Conservation (phyloP, 2,113 vertebrate species). For the Carassius carassius region DNA sequence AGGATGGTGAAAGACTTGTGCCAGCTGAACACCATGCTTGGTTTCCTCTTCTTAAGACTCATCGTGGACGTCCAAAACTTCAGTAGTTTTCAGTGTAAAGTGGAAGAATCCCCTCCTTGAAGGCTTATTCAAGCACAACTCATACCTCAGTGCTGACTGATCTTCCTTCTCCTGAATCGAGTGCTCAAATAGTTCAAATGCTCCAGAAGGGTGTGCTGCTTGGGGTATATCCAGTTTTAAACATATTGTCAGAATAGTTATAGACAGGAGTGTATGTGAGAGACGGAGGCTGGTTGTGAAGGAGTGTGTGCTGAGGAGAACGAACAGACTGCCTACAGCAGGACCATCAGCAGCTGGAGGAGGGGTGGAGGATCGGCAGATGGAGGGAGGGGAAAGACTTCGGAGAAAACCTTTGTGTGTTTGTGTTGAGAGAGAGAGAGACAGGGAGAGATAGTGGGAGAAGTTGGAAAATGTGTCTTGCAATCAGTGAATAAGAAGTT, state of each 20-base stretch:
- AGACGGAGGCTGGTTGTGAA: conserved; percentile 37
- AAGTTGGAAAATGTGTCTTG: conserved; percentile 25
- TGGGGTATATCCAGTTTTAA: neutral
- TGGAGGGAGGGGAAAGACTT: conserved; percentile 47
- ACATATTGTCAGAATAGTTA: conserved; percentile 24
- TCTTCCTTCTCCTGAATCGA: conserved; percentile 4
- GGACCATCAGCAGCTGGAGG: conserved; percentile 58
- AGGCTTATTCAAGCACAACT: conserved; percentile 44
- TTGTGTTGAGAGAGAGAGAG: conserved; percentile 15
- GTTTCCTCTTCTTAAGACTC: conserved; percentile 69
- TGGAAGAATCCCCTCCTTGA: neutral
- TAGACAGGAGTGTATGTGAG: neutral
- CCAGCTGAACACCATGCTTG: conserved; percentile 77
- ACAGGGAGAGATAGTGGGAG: conserved; percentile 29
- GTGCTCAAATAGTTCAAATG: conserved; percentile 15
- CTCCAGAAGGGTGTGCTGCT: conserved; percentile 16
- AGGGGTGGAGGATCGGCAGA: conserved; percentile 50
- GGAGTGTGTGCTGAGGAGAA: conserved; percentile 55
- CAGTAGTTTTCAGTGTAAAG: conserved; percentile 9
- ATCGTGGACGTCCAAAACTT: conserved; percentile 54
- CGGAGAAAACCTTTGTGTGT: neutral
- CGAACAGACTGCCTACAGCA: conserved; percentile 55
- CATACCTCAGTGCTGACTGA: conserved; percentile 28
- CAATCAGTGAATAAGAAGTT: conserved; percentile 33
- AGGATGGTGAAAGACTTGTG: conserved; percentile 76